Conservation (phyloP, 1,140 invertebrate species). For the Gonatopus flavifemur region DNA sequence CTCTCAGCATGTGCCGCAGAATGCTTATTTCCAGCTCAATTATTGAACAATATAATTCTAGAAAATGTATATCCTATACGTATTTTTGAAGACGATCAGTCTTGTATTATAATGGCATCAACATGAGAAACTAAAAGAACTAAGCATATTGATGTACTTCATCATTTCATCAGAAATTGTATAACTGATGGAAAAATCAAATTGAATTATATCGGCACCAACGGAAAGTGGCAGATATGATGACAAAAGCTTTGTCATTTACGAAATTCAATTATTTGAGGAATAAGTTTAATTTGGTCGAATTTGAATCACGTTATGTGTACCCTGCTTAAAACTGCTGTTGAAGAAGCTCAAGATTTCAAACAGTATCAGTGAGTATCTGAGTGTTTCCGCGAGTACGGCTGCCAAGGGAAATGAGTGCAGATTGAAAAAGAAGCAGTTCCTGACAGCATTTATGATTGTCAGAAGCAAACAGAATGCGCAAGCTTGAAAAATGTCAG, state of each 20-base stretch:
- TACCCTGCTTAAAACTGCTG: no score
- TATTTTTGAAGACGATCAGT: neutral
- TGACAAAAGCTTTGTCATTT: neutral
- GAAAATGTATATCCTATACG: neutral
- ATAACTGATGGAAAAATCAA: neutral
- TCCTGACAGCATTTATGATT: no score
- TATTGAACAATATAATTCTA: neutral
- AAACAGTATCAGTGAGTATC: no score
- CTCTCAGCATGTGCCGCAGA: neutral
- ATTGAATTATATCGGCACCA: neutral
- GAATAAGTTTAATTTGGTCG: no score
- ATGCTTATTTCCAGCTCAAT: neutral
- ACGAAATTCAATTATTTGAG: no score
- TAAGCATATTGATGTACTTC: neutral
- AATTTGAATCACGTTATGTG: no score
- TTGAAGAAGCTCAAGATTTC: no score
- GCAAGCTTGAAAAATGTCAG: no score
- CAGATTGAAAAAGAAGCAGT: no score
- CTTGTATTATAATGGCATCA: neutral
- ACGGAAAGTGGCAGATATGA: neutral
- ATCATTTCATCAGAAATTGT: neutral
- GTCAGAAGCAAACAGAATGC: no score
- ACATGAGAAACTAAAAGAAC: neutral
- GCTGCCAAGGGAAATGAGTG: no score
- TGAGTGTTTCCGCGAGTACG: no score